Evolutionary conservation across 2,797 vertebrate species (phyloP).

Genomic region (Pseudomugil gertrudae): DNA sequence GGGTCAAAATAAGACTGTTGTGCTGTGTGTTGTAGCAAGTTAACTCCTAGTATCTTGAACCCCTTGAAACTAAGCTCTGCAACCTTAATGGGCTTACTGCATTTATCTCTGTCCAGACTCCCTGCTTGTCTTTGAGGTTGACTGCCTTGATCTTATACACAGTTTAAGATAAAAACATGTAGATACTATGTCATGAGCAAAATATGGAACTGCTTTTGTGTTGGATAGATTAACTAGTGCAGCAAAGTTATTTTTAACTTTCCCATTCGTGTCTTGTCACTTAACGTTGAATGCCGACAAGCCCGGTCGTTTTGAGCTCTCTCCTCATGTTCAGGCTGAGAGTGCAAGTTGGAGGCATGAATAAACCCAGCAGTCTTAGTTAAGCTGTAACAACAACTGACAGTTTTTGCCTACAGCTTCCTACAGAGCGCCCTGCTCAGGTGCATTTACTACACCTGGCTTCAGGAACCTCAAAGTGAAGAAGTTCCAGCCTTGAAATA

Average conservation of each 20-base stretch:
- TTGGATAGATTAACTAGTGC: constrained; percentile 38
- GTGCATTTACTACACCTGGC: constrained; percentile 73
- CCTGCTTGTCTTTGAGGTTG: constrained; percentile 34
- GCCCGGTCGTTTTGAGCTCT: constrained; percentile 53
- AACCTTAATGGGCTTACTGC: constrained; percentile 53
- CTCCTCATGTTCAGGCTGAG: constrained; percentile 57
- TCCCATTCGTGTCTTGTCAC: constrained; percentile 61
- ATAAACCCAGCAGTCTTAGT: constrained; percentile 57
- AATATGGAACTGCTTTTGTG: constrained; percentile 27
- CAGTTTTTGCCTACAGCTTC: constrained; percentile 68
- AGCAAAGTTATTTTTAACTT: constrained; percentile 69
- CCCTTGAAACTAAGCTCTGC: constrained; percentile 28
- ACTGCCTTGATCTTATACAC: constrained; percentile 44
- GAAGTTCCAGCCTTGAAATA: constrained; percentile 50
- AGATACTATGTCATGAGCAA: constrained; percentile 33
- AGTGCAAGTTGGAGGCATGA: constrained; percentile 66
- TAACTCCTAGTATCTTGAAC: constrained; percentile 24
- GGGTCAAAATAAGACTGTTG: constrained; percentile 34
- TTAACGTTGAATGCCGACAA: constrained; percentile 49
- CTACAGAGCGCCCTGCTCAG: constrained; percentile 69
- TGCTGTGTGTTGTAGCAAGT: constrained; percentile 4
- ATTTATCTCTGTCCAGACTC: constrained; percentile 65
- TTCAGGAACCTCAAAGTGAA: constrained; percentile 52
- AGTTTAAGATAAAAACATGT: constrained; percentile 30
- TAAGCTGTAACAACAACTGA: constrained; percentile 74